phyloP scores from a whole-genome alignment of 2,797 vertebrate species.

The Pseudomugil tenellus region DNA sequence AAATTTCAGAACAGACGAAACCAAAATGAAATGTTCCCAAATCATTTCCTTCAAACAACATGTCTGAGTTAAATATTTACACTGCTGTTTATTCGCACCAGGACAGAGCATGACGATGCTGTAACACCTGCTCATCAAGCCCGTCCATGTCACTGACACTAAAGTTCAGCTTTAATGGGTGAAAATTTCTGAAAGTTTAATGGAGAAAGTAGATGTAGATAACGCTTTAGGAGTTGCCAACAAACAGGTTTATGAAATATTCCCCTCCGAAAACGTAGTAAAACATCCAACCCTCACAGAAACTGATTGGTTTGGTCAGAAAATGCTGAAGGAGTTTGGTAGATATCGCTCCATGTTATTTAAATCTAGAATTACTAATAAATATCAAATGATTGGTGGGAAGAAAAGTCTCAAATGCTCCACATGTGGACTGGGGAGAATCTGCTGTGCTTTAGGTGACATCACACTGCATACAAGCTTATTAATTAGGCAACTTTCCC shows the following conservation, averaged over 20 bases:
- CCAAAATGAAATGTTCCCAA: conserved; percentile 21
- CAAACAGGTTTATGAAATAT: conserved; percentile 57
- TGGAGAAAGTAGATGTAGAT: conserved; percentile 1
- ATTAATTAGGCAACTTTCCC: conserved; percentile 38
- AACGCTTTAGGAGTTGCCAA: conserved; percentile 25
- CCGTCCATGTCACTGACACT: conserved; percentile 9
- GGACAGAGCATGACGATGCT: conserved; percentile 25
- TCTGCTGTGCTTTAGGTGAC: conserved; percentile 66
- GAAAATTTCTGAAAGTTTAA: conserved; percentile 9
- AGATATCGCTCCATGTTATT: conserved; percentile 29
- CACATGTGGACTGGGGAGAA: conserved; percentile 16
- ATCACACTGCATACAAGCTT: conserved; percentile 29
- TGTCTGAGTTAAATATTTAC: conserved; percentile 56
- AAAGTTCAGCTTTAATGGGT: conserved; percentile 14
- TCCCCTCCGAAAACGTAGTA: conserved; percentile 38
- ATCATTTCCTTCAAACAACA: conserved; percentile 35
- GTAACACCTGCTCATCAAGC: conserved; percentile 7
- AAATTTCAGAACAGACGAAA: conserved; percentile 26
- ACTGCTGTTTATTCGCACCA: conserved; percentile 27
- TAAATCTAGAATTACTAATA: conserved; percentile 24
- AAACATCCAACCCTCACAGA: conserved; percentile 23
- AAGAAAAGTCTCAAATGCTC: conserved; percentile 25
- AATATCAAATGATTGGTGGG: conserved; percentile 34
- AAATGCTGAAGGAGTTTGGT: conserved; percentile 26
- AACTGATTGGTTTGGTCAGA: conserved; percentile 1